Conservation (phyloP, 2,888 invertebrate species). For the Sesia bembeciformis region DNA sequence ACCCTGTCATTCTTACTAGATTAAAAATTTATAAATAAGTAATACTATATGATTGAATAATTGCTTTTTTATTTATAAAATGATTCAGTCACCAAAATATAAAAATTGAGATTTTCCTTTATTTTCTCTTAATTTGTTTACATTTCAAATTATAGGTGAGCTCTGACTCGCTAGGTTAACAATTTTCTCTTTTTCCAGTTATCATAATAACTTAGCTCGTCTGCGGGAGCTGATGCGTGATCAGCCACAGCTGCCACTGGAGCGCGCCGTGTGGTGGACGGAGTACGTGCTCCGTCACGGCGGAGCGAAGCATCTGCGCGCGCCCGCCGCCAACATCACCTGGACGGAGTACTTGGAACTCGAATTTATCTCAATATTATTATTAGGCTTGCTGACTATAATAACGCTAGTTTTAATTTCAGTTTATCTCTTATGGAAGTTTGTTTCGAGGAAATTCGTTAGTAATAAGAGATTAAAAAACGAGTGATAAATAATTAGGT, state of each 20-base stretch:
- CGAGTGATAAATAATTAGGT: background rate
- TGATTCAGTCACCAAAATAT: no score
- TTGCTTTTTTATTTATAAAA: no score
- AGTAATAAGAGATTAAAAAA: background rate
- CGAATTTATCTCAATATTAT: constrained; percentile 12
- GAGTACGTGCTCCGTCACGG: constrained; percentile 54
- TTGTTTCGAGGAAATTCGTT: background rate
- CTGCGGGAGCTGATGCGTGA: constrained; percentile 13
- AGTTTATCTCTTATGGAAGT: background rate
- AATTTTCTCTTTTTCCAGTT: constrained; percentile 11
- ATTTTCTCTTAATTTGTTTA: no score
- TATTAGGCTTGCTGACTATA: background rate
- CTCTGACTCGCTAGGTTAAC: background rate
- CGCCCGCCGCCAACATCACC: constrained; percentile 31
- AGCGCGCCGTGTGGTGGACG: constrained; percentile 61
- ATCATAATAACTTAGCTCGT: constrained; percentile 17
- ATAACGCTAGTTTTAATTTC: background rate
- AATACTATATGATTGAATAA: no score
- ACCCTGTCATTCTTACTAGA: no score
- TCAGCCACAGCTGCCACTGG: constrained; percentile 16
- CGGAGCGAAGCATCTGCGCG: constrained; percentile 43
- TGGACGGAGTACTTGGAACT: constrained; percentile 24
- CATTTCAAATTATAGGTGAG: no score
- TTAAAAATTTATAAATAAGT: no score
- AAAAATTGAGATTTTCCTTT: no score